Base-by-base conservation (phyloP, 2,888 invertebrate genomes). In the Incurvaria masculella region DNA sequence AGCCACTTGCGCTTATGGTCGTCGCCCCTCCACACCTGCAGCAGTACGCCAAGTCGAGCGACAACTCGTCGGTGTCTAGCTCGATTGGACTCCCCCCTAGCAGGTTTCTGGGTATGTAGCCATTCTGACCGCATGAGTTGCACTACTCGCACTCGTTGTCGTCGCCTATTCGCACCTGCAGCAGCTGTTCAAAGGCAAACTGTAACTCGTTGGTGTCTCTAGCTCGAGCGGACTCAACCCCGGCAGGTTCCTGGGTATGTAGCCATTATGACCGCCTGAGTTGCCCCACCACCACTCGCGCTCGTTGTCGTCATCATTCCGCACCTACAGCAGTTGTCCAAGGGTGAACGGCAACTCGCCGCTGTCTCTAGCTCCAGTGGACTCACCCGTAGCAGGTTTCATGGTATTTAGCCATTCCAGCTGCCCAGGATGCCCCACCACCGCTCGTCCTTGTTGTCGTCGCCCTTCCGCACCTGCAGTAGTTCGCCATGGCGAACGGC, bases 61-160 rank as follows among this genome's bases (percentile, higher is more conserved):
- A n/a, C n/a, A n/a, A n/a, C n/a, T n/a, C 23, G 23, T 23, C 10
- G 23, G 10, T 6, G 23, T 23, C 23, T 23, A 10, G 23, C 23
- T 6, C 10, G 5, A 10, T 23, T 5, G 23, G 6, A 81, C 87
- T 85, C 76, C 97, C 96, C 80, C 97, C 97, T 59, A 99, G 83
- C 71, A 97, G 83, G 84, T 99, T 99, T 64, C 97, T 83, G 50
- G 99, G 97, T 69, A 96, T 91, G 70, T 98, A 97, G 50, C 98
- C 99, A 70, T 93, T 91, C 68, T 47, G 83, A 74, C 53, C 64
- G 42, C 14, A 44, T 38, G 59, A 57, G 53, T 63, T 68, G 38
- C 73, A 63, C n/a, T n/a, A n/a, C n/a, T n/a, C n/a, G n/a, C n/a
- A n/a, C n/a, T n/a, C n/a, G 10, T 23, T 23, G 23, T 23, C 23